A percentile compares a stretch with the other conserved stretches of the same genome.
Evolutionary conservation across 2,797 vertebrate species (phyloP).

Genomic region (Hydrocynus forskahlii): DNA sequence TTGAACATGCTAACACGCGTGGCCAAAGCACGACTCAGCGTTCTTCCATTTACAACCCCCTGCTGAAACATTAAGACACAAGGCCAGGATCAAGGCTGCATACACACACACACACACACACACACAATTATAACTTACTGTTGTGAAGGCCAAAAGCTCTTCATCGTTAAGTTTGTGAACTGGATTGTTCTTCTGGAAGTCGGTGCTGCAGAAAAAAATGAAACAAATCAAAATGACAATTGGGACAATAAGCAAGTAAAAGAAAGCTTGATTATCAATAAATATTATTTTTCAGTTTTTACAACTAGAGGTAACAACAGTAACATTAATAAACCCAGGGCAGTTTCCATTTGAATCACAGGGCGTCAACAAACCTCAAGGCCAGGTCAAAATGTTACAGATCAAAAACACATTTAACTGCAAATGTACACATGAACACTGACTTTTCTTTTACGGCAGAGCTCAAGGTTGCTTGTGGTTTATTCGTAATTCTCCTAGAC

Average conservation of each 20-base stretch:
- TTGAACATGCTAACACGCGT: slow-evolving; percentile 24
- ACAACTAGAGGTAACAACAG: no score
- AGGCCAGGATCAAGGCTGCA: slow-evolving; percentile 13
- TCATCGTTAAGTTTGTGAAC: slow-evolving; percentile 93
- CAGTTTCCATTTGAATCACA: no score
- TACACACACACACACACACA: not conserved
- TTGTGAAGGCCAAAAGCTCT: slow-evolving; percentile 91
- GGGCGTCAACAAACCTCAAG: no score
- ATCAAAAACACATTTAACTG: no score
- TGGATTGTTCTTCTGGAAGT: slow-evolving; percentile 95
- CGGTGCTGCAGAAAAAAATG: slow-evolving; percentile 77
- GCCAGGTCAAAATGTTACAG: no score
- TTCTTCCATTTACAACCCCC: slow-evolving; percentile 26
- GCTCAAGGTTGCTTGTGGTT: no score
- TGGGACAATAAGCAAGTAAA: not conserved
- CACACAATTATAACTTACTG: slow-evolving; percentile 79
- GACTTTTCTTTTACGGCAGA: no score
- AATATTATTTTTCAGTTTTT: no score
- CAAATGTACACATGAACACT: no score
- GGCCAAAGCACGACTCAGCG: slow-evolving; percentile 31
- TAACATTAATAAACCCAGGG: no score
- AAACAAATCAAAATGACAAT: slow-evolving; percentile 10
- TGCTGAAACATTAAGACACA: slow-evolving; percentile 23
- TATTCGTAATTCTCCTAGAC: no score
- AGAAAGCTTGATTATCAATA: not conserved